phyloP scores from a whole-genome alignment of 2,113 vertebrate genomes.

The Picathartes gymnocephalus region DNA sequence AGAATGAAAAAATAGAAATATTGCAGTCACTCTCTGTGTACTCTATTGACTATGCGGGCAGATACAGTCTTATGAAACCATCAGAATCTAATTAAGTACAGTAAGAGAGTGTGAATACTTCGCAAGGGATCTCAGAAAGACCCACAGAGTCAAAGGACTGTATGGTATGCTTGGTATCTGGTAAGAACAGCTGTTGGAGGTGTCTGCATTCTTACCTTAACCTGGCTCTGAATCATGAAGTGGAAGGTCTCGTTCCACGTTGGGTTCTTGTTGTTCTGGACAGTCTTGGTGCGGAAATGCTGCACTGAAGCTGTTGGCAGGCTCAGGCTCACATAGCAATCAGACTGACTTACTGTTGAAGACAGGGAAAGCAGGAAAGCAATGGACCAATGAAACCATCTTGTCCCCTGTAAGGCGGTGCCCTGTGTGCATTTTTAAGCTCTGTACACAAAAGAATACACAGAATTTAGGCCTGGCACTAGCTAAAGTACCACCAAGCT shows the following conservation, averaged over 20 bases:
- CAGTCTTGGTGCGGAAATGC: conserved; percentile 64
- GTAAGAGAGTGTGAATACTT: background rate
- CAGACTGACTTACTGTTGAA: conserved; percentile 65
- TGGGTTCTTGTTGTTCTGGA: conserved; percentile 66
- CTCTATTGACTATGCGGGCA: background rate
- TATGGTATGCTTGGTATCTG: background rate
- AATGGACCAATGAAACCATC: background rate
- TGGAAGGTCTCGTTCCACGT: conserved; percentile 78
- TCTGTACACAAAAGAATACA: background rate
- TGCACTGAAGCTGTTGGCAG: conserved; percentile 76
- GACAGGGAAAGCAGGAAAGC: background rate
- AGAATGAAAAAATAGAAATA: background rate
- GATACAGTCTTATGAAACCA: background rate
- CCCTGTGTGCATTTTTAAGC: background rate
- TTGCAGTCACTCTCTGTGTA: background rate
- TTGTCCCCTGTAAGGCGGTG: background rate
- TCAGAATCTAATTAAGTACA: background rate
- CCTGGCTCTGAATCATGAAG: conserved; percentile 66
- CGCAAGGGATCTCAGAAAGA: background rate
- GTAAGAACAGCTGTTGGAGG: background rate
- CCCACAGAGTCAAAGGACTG: accelerated
- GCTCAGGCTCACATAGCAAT: conserved; percentile 75
- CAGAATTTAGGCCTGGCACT: background rate
- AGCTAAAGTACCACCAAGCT: background rate
- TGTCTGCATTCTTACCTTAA: conserved; percentile 68